phyloP scores from a whole-genome alignment of 1,140 invertebrate genomes.

The Drosophila persimilis region DNA sequence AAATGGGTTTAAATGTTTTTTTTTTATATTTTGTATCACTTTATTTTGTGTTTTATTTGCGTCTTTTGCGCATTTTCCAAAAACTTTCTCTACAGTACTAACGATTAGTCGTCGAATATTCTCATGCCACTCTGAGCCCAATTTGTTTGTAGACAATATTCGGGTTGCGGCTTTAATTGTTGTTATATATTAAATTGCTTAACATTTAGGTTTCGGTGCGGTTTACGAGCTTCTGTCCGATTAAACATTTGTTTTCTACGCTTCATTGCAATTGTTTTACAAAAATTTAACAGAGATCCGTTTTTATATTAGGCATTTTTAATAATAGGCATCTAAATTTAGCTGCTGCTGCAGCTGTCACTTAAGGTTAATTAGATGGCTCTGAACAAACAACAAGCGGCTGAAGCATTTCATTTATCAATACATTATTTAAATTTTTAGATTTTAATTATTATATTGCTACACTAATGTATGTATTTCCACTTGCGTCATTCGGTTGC shows the following conservation, averaged over 20 bases:
- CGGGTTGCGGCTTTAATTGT: constrained; percentile 24
- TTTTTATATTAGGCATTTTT: constrained; percentile 22
- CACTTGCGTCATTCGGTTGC: constrained; percentile 46
- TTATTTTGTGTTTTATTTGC: constrained; percentile 58
- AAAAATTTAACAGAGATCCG: constrained; percentile 57
- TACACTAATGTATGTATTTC: constrained; percentile 45
- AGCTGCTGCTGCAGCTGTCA: constrained; percentile 4
- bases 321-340: constrained; percentile 54
- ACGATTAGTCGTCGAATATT: constrained; percentile 56
- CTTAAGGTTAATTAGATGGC: constrained; percentile 55
- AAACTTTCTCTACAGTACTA: constrained; percentile 73
- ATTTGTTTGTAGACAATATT: constrained; percentile 47
- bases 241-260: constrained; percentile 39
- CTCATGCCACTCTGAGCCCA: constrained; percentile 39
- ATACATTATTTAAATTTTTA: constrained; percentile 45
- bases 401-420: constrained; percentile 60
- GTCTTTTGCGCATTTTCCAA: constrained; percentile 57
- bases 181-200: constrained; percentile 49
- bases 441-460: constrained; percentile 50
- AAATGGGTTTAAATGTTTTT: too few relatives aligned
- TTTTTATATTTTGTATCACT: constrained; percentile 56
- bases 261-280: constrained; percentile 32
- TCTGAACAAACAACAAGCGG: constrained; percentile 72
- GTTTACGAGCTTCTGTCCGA: constrained; percentile 45
- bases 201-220: constrained; percentile 55